Evolutionary conservation across 2,888 invertebrate species (phyloP), one percentile per base, ranked within the genome.

Genomic region (Rambutsinella grinnellia): DNA sequence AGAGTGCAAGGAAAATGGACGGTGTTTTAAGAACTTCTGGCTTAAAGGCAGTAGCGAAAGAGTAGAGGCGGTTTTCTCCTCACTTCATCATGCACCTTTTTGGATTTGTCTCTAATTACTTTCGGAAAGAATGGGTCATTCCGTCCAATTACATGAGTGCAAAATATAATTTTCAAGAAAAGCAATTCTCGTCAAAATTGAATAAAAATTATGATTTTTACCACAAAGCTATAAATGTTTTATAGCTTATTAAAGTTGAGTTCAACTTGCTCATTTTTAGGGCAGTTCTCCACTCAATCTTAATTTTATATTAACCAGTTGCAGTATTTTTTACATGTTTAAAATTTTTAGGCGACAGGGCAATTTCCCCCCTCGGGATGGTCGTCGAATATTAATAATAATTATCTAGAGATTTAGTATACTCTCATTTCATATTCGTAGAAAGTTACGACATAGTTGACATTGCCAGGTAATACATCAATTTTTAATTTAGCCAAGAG

Each of bases 71-170:
- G 53, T 54, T 51, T 69, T 70, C n/a, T 56, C 56, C 21, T 60
- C 60, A 60, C 74, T 75, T 46, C 54, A 19, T 61, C 49, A 61
- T 72, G 58, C 54, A 46, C 51, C 28, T 56, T 56, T 66, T 66
- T 54, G 36, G 65, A 21, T 58, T 53, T 49, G 27, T 71, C 67
- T 74, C 47, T 74, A 74, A 74, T 74, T 74, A 74, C 74, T 74
- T 67, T 74, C 74, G 67, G 74, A 74, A 74, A 74, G 67, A 74
- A 67, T 74, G 61, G 65, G 67, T 61, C 67, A 74, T 74, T 66
- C 58, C 54, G 67, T 67, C 61, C 74, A 74, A 67, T 72, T 72
- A 72, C 36, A 19, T n/a, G n/a, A n/a, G n/a, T n/a, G n/a, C n/a
- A n/a, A n/a, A n/a, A n/a, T n/a, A n/a, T 36, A 21, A 21, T 71